phyloP scores from a whole-genome alignment of 2,113 vertebrate species.

The Zosterops hypoxanthus region DNA sequence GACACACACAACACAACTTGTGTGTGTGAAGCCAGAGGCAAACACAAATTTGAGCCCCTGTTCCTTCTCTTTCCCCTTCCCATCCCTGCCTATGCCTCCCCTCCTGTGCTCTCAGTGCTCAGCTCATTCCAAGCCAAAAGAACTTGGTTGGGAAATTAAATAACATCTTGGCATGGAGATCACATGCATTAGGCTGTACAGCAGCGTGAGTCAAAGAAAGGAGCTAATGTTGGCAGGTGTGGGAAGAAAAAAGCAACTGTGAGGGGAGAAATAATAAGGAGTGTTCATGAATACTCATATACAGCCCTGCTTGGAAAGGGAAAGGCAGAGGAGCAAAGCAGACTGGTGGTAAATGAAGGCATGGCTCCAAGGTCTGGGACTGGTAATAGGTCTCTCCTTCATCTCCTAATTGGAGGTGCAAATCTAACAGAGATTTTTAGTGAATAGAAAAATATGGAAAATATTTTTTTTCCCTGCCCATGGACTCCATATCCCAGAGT shows the following conservation, averaged over 20 bases:
- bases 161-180: conserved; percentile 61
- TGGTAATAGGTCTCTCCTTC: background rate
- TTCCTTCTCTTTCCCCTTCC: background rate
- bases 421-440: background rate
- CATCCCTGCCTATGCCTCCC: background rate
- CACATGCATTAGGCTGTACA: conserved; percentile 39
- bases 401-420: background rate
- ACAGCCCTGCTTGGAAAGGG: background rate
- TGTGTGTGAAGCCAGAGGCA: background rate
- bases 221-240: conserved; percentile 68
- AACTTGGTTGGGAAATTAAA: conserved; percentile 68
- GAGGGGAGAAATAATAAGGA: conserved; percentile 54
- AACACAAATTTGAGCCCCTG: background rate
- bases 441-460: background rate
- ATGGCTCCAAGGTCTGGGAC: background rate
- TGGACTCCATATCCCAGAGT: background rate
- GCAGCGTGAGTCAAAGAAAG: conserved; percentile 48
- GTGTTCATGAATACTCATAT: conserved; percentile 21
- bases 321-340: conserved; percentile 7
- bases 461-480: background rate
- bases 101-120: background rate
- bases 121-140: conserved; percentile 1
- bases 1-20: background rate
- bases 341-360: conserved; percentile 44
- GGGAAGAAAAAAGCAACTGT: conserved; percentile 63